Conservation (phyloP, 2,888 invertebrate genomes). For the Auanema sp. region DNA sequence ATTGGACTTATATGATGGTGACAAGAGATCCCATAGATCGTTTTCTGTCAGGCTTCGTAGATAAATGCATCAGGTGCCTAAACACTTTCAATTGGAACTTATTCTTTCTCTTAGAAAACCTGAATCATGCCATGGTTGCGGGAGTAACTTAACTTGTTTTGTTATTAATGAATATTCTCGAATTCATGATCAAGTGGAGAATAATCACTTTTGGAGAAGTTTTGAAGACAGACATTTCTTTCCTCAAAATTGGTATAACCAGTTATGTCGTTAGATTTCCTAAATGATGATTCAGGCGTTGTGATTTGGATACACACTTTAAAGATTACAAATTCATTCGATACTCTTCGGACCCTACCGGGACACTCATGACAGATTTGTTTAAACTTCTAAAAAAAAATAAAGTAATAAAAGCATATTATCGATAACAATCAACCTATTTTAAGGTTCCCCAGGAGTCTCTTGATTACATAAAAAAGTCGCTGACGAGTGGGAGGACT, state of each 20-base stretch:
- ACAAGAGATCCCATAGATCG: constrained; percentile 43
- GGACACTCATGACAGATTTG: constrained; percentile 15
- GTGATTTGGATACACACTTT: constrained; percentile 26
- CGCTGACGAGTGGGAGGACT: constrained; percentile 22
- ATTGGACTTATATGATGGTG: constrained; percentile 24
- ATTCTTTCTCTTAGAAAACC: background rate
- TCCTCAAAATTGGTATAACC: constrained; percentile 41
- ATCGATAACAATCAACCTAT: background rate
- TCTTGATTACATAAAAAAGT: constrained; percentile 23
- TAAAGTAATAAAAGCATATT: background rate
- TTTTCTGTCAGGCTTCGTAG: constrained; percentile 43
- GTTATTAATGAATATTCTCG: constrained; percentile 35
- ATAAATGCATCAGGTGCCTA: constrained; percentile 42
- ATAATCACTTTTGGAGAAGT: constrained; percentile 12
- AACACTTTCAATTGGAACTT: background rate
- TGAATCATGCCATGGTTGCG: constrained; percentile 38
- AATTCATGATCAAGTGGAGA: constrained; percentile 21
- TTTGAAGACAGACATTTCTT: constrained; percentile 43
- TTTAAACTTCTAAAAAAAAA: constrained; percentile 10
- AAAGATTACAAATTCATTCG: constrained; percentile 19
- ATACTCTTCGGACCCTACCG: constrained; percentile 21
- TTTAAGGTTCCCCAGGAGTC: constrained; percentile 20
- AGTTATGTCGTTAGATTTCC: background rate
- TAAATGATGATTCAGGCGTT: constrained; percentile 29
- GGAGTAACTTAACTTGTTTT: constrained; percentile 44